These are phyloP conservation scores for Monochamus alternatus DNA, from an alignment of 2,888 invertebrate genomes.

Conservation along the genomic window DNA sequence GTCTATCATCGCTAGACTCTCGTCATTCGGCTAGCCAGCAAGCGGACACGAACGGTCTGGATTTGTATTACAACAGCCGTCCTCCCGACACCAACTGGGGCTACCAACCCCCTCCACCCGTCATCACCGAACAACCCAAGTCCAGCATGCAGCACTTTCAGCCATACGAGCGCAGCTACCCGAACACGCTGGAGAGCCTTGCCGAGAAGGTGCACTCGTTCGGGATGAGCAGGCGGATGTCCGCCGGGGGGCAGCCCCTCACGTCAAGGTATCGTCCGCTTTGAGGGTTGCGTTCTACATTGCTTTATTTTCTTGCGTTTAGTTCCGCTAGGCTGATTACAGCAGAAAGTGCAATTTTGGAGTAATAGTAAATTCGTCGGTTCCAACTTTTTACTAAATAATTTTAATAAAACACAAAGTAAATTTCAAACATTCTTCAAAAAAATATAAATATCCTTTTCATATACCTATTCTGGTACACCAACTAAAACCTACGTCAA, in stretches of 20 bases:
- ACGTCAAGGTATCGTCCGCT: slow-evolving; percentile 62
- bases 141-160: slow-evolving; percentile 86
- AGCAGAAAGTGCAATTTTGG: no score
- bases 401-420: no score
- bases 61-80: slow-evolving; percentile 81
- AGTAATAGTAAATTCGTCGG: no score
- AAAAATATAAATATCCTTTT: no score
- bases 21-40: slow-evolving; percentile 69
- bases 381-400: no score
- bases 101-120: slow-evolving; percentile 90
- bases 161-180: slow-evolving; percentile 89
- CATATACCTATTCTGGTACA: no score
- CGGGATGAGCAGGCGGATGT: slow-evolving; percentile 77
- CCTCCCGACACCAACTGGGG: slow-evolving; percentile 78
- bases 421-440: no score
- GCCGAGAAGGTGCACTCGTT: slow-evolving; percentile 95
- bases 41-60: slow-evolving; percentile 77
- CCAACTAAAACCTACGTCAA: no score
- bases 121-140: slow-evolving; percentile 93
- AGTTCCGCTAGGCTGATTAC: slow-evolving; percentile 1
- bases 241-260: slow-evolving; percentile 77
- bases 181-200: slow-evolving; percentile 91
- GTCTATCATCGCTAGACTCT: slow-evolving; percentile 75
- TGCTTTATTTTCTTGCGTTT: no score
- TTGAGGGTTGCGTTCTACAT: background rate